These are phyloP conservation scores for Oasisia sp. DNA, from an alignment of 2,888 invertebrate species.

Conservation along the genomic window DNA sequence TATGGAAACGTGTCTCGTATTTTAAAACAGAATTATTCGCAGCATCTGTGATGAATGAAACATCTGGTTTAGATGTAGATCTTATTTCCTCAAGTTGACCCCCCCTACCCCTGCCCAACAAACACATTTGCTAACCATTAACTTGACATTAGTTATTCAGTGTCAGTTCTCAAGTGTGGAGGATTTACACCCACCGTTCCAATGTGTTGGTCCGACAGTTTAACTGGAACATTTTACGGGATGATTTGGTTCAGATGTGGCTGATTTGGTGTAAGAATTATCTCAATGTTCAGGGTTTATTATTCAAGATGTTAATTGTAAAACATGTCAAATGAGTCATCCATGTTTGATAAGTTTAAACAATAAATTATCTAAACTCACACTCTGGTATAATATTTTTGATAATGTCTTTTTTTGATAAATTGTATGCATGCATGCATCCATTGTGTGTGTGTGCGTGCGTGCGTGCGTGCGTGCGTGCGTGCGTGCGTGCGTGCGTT, in stretches of 20 bases:
- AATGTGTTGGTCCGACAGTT: neutral
- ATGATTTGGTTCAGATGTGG: neutral
- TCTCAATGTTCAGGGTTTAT: no score
- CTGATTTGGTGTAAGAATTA: neutral
- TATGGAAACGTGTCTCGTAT: neutral
- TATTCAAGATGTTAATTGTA: no score
- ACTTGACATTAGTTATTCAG: neutral
- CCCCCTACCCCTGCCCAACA: neutral
- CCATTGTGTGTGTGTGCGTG: no score
- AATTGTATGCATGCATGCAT: no score
- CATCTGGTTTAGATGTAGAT: constrained; percentile 4
- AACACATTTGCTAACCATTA: constrained; percentile 4
- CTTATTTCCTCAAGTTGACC: neutral
- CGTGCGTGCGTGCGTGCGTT: neutral
- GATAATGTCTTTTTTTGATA: no score
- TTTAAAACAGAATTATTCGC: neutral
- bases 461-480: no score
- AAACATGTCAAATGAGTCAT: no score
- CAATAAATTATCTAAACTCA: no score
- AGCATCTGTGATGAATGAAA: neutral
- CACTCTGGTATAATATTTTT: no score
- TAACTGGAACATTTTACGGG: neutral
- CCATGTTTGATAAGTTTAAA: no score
- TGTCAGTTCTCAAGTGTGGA: neutral
- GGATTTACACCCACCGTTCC: neutral